Evolutionary conservation across 2,797 vertebrate genomes (phyloP).

Genomic region (Antennarius maculatus): DNA sequence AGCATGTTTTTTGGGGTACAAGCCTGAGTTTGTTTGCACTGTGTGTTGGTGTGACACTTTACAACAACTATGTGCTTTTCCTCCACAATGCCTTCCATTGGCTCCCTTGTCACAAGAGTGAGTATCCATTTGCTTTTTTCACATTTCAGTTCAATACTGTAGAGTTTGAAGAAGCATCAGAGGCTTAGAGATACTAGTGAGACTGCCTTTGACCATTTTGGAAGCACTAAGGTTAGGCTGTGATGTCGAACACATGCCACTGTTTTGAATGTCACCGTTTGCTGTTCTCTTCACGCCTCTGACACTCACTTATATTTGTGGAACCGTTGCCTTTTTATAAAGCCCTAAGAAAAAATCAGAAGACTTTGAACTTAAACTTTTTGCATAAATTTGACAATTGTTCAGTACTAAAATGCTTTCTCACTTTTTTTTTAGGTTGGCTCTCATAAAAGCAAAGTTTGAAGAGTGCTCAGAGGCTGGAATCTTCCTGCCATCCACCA

Average conservation of each 20-base stretch:
- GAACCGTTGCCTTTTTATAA: not conserved
- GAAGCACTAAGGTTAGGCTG: not conserved
- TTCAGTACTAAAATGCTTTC: slow-evolving; percentile 25
- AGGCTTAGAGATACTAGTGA: not conserved
- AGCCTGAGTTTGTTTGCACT: slow-evolving; percentile 77
- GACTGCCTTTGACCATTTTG: not conserved
- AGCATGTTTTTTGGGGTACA: slow-evolving; percentile 81
- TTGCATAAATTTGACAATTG: not conserved
- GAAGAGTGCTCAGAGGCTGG: slow-evolving; percentile 47
- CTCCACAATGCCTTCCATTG: slow-evolving; percentile 92
- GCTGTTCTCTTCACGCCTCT: slow-evolving; percentile 55
- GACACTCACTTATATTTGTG: slow-evolving; percentile 59
- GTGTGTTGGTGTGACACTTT: slow-evolving; percentile 69
- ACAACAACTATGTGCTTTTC: slow-evolving; percentile 86
- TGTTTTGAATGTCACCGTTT: slow-evolving; percentile 57
- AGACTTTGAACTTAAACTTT: fast-evolving
- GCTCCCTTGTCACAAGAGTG: slow-evolving; percentile 87
- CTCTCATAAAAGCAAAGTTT: slow-evolving; percentile 63
- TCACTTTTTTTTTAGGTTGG: slow-evolving; percentile 61
- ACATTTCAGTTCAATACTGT: not conserved
- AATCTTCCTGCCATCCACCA: slow-evolving; percentile 38
- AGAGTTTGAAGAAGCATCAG: not conserved
- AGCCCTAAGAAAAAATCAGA: not conserved
- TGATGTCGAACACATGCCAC: slow-evolving; percentile 30
- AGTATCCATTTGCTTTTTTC: slow-evolving; percentile 80